Evolutionary conservation across 2,797 vertebrate genomes (phyloP).

Genomic region (Melanotaenia maccullochi): DNA sequence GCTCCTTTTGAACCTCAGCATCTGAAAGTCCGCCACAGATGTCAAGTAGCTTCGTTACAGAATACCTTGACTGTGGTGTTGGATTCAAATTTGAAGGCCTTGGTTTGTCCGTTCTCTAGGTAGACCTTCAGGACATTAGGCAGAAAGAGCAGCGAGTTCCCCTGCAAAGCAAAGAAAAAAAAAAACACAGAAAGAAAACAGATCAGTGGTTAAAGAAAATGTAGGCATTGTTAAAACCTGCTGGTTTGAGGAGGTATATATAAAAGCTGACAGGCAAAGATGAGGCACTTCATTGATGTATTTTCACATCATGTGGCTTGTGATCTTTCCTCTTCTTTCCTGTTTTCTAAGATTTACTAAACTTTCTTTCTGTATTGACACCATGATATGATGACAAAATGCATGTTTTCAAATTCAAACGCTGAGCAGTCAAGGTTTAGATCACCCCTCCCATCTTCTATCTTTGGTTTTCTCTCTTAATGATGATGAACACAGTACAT

Average conservation of each 20-base stretch:
- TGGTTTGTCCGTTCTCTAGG: constrained; percentile 98
- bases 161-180: constrained; percentile 78
- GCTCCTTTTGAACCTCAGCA: neutral
- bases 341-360: neutral
- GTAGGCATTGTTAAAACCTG: neutral
- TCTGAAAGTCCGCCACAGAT: neutral
- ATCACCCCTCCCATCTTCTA: constrained; percentile 19
- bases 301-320: constrained; percentile 22
- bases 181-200: neutral
- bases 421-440: constrained; percentile 32
- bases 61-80: constrained; percentile 95
- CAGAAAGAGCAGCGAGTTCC: constrained; percentile 95
- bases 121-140: constrained; percentile 98
- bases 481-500: neutral
- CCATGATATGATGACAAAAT: constrained; percentile 41
- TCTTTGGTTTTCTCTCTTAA: constrained; percentile 29
- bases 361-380: constrained; percentile 40
- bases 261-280: neutral
- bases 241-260: neutral
- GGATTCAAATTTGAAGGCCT: constrained; percentile 95
- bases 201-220: constrained; percentile 32
- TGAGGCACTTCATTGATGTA: neutral
- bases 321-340: constrained; percentile 31
- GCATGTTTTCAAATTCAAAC: constrained; percentile 43
- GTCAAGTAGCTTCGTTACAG: neutral